Conservation (phyloP, 2,113 vertebrate species). For the Rissa tridactyla region DNA sequence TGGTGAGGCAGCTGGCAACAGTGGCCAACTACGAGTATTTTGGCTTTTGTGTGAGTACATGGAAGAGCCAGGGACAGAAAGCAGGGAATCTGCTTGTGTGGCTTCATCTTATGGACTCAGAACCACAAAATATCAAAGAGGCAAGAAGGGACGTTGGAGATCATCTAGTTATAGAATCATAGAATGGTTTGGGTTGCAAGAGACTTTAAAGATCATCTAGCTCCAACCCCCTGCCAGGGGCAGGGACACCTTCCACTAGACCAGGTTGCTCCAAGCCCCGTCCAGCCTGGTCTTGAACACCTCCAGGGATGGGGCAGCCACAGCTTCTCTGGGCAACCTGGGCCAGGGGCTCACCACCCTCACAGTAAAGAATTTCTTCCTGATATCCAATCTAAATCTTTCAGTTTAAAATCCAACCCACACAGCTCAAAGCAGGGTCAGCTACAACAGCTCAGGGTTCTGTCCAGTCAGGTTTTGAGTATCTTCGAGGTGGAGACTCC, state of each 20-base stretch:
- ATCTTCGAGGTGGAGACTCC: background rate
- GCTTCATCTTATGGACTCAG: background rate
- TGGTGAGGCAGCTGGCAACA: background rate
- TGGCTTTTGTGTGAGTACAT: background rate
- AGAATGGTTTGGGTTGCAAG: background rate
- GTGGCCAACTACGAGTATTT: background rate
- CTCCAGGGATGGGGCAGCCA: background rate
- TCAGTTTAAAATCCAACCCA: background rate
- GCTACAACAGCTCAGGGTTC: background rate
- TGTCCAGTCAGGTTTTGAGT: background rate
- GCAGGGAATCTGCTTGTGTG: background rate
- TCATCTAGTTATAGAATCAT: background rate
- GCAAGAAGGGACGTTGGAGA: background rate
- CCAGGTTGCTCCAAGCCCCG: background rate
- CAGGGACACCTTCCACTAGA: background rate
- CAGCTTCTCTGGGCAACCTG: background rate
- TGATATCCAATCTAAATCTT: background rate
- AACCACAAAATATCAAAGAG: background rate
- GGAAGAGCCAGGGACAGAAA: background rate
- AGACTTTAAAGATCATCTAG: background rate
- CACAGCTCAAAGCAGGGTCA: background rate
- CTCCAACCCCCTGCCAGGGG: background rate
- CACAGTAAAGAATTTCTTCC: background rate
- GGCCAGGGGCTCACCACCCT: background rate
- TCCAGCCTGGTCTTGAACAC: background rate